Evolutionary conservation across 1,140 invertebrate species (phyloP), one percentile per base, ranked within the genome.

Genomic region (Heterodera schachtii): DNA sequence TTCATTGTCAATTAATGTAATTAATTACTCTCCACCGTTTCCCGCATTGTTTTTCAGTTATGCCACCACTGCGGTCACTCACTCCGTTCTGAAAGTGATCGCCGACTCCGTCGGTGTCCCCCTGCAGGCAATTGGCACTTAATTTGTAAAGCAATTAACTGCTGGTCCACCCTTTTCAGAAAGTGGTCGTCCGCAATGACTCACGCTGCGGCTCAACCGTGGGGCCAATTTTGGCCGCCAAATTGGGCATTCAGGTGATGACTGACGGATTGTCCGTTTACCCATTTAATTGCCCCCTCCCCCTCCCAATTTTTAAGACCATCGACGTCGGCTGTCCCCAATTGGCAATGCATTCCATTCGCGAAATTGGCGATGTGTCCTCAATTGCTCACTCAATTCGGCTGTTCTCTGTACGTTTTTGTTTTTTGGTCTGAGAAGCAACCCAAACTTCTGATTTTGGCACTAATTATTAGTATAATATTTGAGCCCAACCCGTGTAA

Each of bases 321-420:
- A 86, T 92, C 66, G 92, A 92, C 84, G 86, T 92, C 21, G 92
- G 92, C 7, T 89, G 88, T 5, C 88, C 92, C 5, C 91, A 92
- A 83, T 85, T 92, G 16, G 89, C 89, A n/a, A 92, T 92, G 92
- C 92, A 92, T 85, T 91, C 91, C n/a, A 91, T 91, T 78, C 83
- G 92, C 67, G 91, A 92, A 43, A 47, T 83, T 74, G 75, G 82
- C 11, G 82, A 83, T 66, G 47, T 52, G 4, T 57, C 82, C 21
- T 84, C 83, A 4, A 84, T 83, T 21, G 7, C 64, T 4, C 47
- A 83, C n/a, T 76, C 82, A 16, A 85, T 49, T 64, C 47, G 43
- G 16, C 83, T 83, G 49, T 83, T 43, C 46, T 83, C 81, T 73
- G 82, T 82, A 41, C 21, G 21, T 9, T 46, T 52, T 8, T 78